Evolutionary conservation across 2,888 invertebrate genomes (phyloP), one percentile per base, ranked within the genome.

Genomic region (Agrypnus murinus): DNA sequence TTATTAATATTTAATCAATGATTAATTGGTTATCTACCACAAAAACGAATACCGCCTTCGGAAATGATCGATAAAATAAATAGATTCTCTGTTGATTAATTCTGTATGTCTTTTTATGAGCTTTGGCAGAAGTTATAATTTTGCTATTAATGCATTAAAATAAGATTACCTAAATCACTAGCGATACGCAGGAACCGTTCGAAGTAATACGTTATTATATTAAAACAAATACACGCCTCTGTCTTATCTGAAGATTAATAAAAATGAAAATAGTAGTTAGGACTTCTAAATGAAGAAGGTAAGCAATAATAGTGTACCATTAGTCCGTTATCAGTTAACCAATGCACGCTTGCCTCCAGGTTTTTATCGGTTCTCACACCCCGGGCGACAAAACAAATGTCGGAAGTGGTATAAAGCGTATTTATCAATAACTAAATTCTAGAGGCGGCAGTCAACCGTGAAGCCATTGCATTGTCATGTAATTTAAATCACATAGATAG

Each of bases 381-480:
- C 48, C 75, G 68, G 79, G 81, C 80, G 80, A 77, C 81, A 78
- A 79, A 80, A 80, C 79, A 75, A 78, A 78, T 78, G 80, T 80
- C 80, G 81, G 81, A 81, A 81, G 77, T 78, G 65, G 78, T 77
- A 77, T 77, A 78, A 77, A 75, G 77, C 72, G 78, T 78, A 80
- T 81, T 81, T 81, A 81, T 81, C 81, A 81, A 80, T 79, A 78
- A 78, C 77, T 79, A 78, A 80, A 79, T 80, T 80, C 80, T 77
- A 77, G 74, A 77, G 79, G 75, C 76, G 74, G 77, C 80, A 74
- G 72, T 77, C 75, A 73, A 77, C 77, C 79, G 79, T 79, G 77
- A 77, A 79, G 77, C 66, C 71, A 78, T 76, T 77, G 76, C 79
- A 74, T 74, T 76, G 78, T 79, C 78, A 77, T 78, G 80, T 79